Base-by-base conservation (phyloP, 2,888 invertebrate species). In the Lasioglossum marginatum region DNA sequence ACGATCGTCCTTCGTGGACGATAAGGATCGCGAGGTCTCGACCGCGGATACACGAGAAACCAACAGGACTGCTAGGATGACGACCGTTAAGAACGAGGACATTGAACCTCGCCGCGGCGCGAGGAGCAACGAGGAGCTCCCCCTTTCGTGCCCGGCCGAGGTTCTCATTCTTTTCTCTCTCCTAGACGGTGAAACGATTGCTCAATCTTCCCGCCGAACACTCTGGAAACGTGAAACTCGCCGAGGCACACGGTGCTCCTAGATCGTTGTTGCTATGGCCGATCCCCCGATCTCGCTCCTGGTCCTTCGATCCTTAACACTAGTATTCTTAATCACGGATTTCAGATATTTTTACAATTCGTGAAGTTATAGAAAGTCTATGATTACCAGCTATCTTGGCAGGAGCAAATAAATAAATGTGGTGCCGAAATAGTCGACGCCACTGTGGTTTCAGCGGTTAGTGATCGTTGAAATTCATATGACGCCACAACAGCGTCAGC, bases 81-180 rank as follows among this genome's bases (percentile, higher is more conserved):
- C 87, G 89, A 81, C 82, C 87, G 89, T 87, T 88, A 83, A 89
- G 86, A 85, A 87, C 82, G 89, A 80, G 89, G 89, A 87, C 89
- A 31, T 89, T 89, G 89, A 89, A 89, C 89, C 81, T 87, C 52
- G 79, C 63, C 73, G 79, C 73, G 71, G 70, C 23, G 23, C 57
- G 57, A 57, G 57, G n/a, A 57, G 52, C 52, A 48, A 23, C 48
- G 48, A 48, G 48, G 57, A 10, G 75, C 77, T 71, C 80, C 80
- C 87, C 76, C 81, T 83, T 83, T 86, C 79, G 70, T 81, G 63
- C 66, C 27, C 70, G 37, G 48, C 86, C 82, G 86, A 82, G 87
- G 87, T 87, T 86, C 87, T 86, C 87, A 86, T 82, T 86, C 86
- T 77, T 83, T 82, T 81, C 74, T 40, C 27, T 78, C 60, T 63